phyloP scores from a whole-genome alignment of 2,888 invertebrate species.

The Cyrtodaria siliqua region DNA sequence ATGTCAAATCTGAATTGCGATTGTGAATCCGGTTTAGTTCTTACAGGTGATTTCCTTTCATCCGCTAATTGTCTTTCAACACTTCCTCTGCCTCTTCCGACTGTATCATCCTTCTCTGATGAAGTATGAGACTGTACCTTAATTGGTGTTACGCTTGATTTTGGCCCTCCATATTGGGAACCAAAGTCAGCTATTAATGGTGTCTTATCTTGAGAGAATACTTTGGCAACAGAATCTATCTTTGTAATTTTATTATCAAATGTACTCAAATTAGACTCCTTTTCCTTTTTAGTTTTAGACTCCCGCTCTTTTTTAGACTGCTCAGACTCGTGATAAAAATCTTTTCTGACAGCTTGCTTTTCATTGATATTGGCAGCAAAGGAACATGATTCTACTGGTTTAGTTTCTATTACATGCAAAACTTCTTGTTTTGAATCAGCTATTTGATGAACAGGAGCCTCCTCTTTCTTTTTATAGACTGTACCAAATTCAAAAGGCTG shows the following conservation, averaged over 20 bases:
- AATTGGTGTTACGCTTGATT: neutral
- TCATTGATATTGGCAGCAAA: neutral
- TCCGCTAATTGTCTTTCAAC: slow-evolving; percentile 20
- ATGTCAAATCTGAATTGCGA: slow-evolving; percentile 33
- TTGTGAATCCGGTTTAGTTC: slow-evolving; percentile 18
- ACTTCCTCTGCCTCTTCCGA: neutral
- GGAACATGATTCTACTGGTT: neutral
- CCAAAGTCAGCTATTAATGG: too few relatives aligned
- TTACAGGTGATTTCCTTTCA: slow-evolving; percentile 2
- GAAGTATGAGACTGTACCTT: too few relatives aligned
- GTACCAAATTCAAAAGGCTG: too few relatives aligned
- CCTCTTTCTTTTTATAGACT: neutral
- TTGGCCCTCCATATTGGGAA: neutral
- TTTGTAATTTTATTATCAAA: too few relatives aligned
- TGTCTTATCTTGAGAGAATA: neutral
- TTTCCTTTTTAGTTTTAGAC: slow-evolving; percentile 9
- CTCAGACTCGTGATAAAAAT: neutral
- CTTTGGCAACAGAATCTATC: neutral
- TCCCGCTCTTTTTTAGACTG: neutral
- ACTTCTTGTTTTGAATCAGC: neutral
- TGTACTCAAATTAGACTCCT: neutral
- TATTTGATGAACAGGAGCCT: neutral
- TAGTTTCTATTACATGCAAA: neutral
- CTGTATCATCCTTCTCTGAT: neutral
- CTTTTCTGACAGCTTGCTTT: neutral